These are phyloP conservation scores for Listronotus oregonensis DNA, from an alignment of 1,140 invertebrate genomes.

Conservation along the genomic window DNA sequence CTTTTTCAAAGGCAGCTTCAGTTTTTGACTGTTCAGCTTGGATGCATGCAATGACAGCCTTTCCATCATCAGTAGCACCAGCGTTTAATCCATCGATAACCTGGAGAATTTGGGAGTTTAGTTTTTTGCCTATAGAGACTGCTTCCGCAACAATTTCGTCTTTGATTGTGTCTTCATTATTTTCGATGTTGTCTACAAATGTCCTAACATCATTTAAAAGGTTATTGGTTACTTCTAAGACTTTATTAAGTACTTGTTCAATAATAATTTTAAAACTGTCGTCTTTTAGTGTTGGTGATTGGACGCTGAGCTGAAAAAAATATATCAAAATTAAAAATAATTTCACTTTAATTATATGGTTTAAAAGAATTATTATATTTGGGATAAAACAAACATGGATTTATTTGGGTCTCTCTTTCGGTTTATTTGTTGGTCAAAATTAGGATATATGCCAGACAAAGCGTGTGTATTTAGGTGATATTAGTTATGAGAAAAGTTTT, in stretches of 20 bases:
- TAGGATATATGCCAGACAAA: too few species aligned
- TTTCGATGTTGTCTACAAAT: neutral
- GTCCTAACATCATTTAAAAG: neutral
- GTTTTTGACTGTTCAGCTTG: neutral
- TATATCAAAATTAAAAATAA: too few species aligned
- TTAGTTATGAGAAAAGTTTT: too few species aligned
- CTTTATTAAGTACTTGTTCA: neutral
- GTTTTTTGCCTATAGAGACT: neutral
- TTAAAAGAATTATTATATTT: too few species aligned
- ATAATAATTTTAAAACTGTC: neutral
- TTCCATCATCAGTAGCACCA: slow-evolving; percentile 5
- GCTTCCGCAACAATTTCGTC: neutral
- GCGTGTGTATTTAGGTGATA: too few species aligned
- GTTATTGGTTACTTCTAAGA: neutral
- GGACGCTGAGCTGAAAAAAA: too few species aligned
- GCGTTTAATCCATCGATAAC: neutral
- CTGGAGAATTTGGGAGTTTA: neutral
- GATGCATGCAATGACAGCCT: neutral
- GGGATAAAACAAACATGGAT: too few species aligned
- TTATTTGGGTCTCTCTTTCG: too few species aligned
- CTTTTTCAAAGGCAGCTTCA: neutral
- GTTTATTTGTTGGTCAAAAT: too few species aligned
- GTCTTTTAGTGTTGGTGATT: neutral
- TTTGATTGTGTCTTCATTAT: slow-evolving; percentile 4
- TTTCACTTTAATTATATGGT: too few species aligned